Conservation (phyloP, 2,888 invertebrate genomes). For the Odontomyia ornata region DNA sequence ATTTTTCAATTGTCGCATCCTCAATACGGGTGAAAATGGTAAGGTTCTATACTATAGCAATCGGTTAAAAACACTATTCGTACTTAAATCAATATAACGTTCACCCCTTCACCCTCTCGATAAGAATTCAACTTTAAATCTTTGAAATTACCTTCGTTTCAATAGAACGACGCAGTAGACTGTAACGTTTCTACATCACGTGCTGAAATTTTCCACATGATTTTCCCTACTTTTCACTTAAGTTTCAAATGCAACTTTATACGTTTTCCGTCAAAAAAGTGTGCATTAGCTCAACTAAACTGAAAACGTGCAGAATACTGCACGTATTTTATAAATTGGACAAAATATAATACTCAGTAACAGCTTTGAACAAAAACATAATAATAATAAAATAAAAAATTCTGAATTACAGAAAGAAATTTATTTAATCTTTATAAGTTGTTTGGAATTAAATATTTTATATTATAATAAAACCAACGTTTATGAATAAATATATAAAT, state of each 20-base stretch:
- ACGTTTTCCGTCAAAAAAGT: neutral
- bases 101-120: no score
- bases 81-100: no score
- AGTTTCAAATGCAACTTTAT: neutral
- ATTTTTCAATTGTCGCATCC: no score
- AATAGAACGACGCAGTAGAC: neutral
- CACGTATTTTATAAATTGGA: no score
- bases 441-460: no score
- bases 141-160: conserved; percentile 22
- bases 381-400: neutral
- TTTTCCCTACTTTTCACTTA: neutral
- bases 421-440: neutral
- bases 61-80: no score
- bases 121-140: no score
- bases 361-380: neutral
- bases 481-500: neutral
- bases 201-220: neutral
- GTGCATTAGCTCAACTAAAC: neutral
- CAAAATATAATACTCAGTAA: no score
- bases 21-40: no score
- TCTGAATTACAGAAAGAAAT: neutral
- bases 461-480: neutral
- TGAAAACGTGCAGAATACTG: neutral
- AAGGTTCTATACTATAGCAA: no score
- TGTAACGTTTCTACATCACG: neutral